Base-by-base conservation (phyloP, 2,797 vertebrate genomes). In the Fratercula arctica region DNA sequence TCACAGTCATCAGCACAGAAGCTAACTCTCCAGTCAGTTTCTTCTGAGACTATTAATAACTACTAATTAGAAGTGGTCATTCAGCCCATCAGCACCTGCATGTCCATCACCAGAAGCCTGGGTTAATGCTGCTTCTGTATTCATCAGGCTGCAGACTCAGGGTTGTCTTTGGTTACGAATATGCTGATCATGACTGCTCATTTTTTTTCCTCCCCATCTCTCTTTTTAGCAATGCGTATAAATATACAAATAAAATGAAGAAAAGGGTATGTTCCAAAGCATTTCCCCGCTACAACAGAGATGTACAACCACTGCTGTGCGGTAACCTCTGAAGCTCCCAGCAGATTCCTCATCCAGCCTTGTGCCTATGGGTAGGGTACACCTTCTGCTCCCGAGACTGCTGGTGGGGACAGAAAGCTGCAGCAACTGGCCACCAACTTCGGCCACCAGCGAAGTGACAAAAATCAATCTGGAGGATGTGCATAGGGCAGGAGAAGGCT, bases 281-380 rank as follows among this genome's bases (percentile, higher is more conserved):
- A 8, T 26, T 16, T 13, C 20, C 5, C 26, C 9, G 5, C 59
- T 73, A 45, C 64, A 51, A 64, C 54, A 79, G 16, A 85, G 31
- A 33, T 3, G 14, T 43, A 43, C 41, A 24, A 50, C 25, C 20
- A 35, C 3, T 0, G 59, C n/a, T 45, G 37, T 1, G 5, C 31
- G 41, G 21, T 5, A 35, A 26, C n/a, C 13, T 6, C 7, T 12
- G 12, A 24, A 61, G 46, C 28, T 64, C 18, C 31, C 3, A 0
- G 31, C n/a, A 70, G 48, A 43, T 11, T 45, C 35, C 37, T 54
- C 39, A 17, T 6, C n/a, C 43, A 39, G 63, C 31, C 37, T 43
- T 0, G 0, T 2, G 9, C 41, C 50, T 9, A 10, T 0, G 0
- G 19, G 6, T 11, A 9, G 4, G 4, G 35, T 64, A 61, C 1